These are phyloP conservation scores for Heteromurus nitidus DNA, from an alignment of 2,888 invertebrate species.

Conservation along the genomic window DNA sequence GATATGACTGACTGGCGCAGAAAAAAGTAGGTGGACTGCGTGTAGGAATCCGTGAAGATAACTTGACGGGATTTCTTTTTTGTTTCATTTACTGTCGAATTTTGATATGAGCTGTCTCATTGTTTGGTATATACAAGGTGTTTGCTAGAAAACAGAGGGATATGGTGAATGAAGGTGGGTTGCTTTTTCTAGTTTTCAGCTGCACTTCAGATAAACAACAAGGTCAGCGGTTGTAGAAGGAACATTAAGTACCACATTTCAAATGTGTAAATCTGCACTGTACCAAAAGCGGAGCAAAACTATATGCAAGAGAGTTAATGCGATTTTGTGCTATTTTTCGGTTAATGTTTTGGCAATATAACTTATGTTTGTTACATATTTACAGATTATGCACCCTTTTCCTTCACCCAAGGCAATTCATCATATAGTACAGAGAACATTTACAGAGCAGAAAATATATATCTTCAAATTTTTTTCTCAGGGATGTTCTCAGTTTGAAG, in stretches of 20 bases:
- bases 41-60: constrained; percentile 15
- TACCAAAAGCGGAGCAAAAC: too few relatives aligned
- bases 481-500: not conserved
- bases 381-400: too few relatives aligned
- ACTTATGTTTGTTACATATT: too few relatives aligned
- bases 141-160: not conserved
- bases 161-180: not conserved
- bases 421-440: constrained; percentile 9
- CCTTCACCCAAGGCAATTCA: not conserved
- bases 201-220: constrained; percentile 21
- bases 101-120: constrained; percentile 24
- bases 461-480: not conserved
- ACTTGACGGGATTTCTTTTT: not conserved
- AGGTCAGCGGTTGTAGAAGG: constrained; percentile 42
- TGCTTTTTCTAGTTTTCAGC: constrained; percentile 18
- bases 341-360: not conserved
- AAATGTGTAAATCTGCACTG: too few relatives aligned
- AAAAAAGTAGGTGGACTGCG: not conserved
- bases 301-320: too few relatives aligned
- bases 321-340: not conserved
- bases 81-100: constrained; percentile 30
- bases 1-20: not conserved
- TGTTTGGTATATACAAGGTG: not conserved
- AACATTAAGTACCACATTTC: not conserved
- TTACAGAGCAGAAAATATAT: constrained; percentile 44